phyloP scores from a whole-genome alignment of 2,888 invertebrate species.

The Synanthedon myopaeformis region DNA sequence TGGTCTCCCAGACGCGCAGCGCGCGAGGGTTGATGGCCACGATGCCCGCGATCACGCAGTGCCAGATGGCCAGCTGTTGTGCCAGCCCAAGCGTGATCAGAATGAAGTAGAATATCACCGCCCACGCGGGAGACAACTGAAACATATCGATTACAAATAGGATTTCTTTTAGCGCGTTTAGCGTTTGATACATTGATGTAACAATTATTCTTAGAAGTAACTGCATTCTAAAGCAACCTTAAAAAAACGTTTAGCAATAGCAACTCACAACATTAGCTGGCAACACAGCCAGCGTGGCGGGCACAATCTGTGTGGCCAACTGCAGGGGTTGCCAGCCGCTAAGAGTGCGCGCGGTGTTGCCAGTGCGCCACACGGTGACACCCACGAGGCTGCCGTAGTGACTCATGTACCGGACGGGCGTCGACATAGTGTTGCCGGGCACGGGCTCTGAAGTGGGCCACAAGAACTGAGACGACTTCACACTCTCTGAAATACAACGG shows the following conservation, averaged over 20 bases:
- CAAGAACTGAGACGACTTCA: conserved; percentile 78
- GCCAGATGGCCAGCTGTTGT: conserved; percentile 92
- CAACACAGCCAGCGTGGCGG: conserved; percentile 83
- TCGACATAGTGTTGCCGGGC: conserved; percentile 69
- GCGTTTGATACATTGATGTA: no score
- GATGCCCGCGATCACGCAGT: conserved; percentile 87
- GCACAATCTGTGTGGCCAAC: conserved; percentile 90
- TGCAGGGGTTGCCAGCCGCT: conserved; percentile 88
- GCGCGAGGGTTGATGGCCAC: conserved; percentile 81
- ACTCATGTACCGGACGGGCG: conserved; percentile 75
- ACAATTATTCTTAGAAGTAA: not conserved
- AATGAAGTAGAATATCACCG: conserved; percentile 86
- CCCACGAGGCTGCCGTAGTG: conserved; percentile 81
- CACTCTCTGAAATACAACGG: conserved; percentile 70
- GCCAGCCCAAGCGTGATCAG: conserved; percentile 89
- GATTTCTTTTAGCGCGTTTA: not conserved
- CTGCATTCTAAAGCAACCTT: no score
- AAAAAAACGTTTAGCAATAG: no score
- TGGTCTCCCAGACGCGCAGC: conserved; percentile 83
- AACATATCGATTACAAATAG: conserved; percentile 7
- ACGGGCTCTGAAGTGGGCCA: conserved; percentile 73
- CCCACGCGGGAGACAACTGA: conserved; percentile 88
- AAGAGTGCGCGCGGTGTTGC: conserved; percentile 65
- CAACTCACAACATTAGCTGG: conserved; percentile 70
- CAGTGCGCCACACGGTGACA: conserved; percentile 73